These are phyloP conservation scores for Nematostella vectensis DNA, from an alignment of 92 coral and sea anemone species.

Conservation along the genomic window DNA sequence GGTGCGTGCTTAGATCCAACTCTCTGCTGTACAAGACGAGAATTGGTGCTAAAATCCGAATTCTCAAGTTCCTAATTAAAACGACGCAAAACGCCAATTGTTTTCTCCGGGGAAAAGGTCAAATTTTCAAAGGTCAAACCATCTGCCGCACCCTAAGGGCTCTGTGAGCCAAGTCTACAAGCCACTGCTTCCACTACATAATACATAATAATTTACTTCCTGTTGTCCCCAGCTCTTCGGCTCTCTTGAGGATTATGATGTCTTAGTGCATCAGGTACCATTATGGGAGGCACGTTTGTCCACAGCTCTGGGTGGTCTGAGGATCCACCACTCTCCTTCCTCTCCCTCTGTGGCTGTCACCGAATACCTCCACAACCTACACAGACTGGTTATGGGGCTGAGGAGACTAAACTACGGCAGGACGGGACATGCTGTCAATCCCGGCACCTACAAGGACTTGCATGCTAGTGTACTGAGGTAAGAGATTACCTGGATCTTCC, in stretches of 20 bases:
- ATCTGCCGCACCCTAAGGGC: too few relatives aligned
- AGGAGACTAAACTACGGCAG: slow-evolving; percentile 22
- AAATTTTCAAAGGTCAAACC: too few relatives aligned
- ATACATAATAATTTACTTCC: too few relatives aligned
- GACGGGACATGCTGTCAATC: slow-evolving; percentile 30
- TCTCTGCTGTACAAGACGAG: too few relatives aligned
- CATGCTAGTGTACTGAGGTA: slow-evolving; percentile 36
- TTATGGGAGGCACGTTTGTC: slow-evolving; percentile 58
- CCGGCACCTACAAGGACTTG: slow-evolving; percentile 52
- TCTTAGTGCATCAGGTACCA: slow-evolving; percentile 54
- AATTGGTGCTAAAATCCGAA: too few relatives aligned
- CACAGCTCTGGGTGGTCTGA: slow-evolving; percentile 37
- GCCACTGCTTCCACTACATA: too few relatives aligned
- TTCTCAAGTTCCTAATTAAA: too few relatives aligned
- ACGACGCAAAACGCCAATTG: too few relatives aligned
- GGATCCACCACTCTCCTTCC: slow-evolving; percentile 31
- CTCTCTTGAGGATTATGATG: slow-evolving; percentile 62
- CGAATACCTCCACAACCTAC: slow-evolving; percentile 61
- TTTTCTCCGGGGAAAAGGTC: too few relatives aligned
- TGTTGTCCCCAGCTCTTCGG: slow-evolving; percentile 36
- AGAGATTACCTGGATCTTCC: too few relatives aligned
- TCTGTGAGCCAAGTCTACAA: too few relatives aligned
- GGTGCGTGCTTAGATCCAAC: too few relatives aligned
- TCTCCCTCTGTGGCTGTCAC: slow-evolving; percentile 53
- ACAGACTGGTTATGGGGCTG: slow-evolving; percentile 57